Conservation (phyloP, 2,113 vertebrate species). For the Telmatochromis sp. region DNA sequence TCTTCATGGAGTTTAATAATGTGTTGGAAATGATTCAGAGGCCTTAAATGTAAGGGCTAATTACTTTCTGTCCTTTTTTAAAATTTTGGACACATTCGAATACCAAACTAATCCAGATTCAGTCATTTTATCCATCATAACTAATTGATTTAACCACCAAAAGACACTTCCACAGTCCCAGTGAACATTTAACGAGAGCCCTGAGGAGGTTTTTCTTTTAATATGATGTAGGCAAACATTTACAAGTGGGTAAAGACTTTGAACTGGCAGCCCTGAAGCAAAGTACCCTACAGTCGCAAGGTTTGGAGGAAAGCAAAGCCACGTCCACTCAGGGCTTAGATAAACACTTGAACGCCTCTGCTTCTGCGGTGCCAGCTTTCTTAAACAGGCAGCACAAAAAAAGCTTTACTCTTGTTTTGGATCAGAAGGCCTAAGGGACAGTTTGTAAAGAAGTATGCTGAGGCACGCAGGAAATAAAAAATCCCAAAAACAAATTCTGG, state of each 20-base stretch:
- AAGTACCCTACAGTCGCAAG: background rate
- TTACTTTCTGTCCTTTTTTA: background rate
- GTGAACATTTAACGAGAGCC: background rate
- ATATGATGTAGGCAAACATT: slow-evolving; percentile 1
- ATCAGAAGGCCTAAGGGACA: background rate
- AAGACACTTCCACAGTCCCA: background rate
- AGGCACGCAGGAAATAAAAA: background rate
- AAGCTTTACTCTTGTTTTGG: background rate
- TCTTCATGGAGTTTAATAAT: background rate
- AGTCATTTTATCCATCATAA: background rate
- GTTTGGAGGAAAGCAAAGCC: slow-evolving; percentile 32
- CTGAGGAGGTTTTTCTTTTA: background rate
- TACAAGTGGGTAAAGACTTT: background rate
- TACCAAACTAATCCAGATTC: background rate
- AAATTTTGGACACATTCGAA: background rate
- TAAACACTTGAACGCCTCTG: slow-evolving; percentile 27
- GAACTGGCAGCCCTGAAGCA: background rate
- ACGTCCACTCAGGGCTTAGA: slow-evolving; percentile 26
- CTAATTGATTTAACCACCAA: background rate
- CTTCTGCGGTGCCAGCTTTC: slow-evolving; percentile 41
- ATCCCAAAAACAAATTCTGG: background rate
- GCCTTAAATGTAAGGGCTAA: background rate
- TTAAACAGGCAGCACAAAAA: slow-evolving; percentile 23
- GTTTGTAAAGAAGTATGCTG: background rate
- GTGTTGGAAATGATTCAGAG: background rate